Evolutionary conservation across 2,888 invertebrate species (phyloP).

Genomic region (Palloptera scutellata): DNA sequence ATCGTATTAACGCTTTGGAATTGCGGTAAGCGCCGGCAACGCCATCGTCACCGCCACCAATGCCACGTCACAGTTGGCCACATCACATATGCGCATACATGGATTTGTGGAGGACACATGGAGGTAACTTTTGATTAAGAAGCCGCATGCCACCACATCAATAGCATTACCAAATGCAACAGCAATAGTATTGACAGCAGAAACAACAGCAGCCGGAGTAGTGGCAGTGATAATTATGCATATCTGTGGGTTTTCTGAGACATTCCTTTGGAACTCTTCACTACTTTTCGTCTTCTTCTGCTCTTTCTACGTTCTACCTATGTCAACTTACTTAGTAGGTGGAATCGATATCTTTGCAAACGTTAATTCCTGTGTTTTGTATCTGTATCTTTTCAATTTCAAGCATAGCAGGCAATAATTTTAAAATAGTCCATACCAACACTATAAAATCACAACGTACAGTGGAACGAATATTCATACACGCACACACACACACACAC

Average conservation of each 20-base stretch:
- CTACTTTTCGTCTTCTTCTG: background rate
- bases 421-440: background rate
- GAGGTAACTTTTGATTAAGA: slow-evolving; percentile 35
- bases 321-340: background rate
- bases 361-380: background rate
- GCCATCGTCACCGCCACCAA: background rate
- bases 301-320: background rate
- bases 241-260: background rate
- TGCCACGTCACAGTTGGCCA: too few species aligned
- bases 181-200: background rate
- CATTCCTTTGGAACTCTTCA: background rate
- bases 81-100: slow-evolving; percentile 23
- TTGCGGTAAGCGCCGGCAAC: slow-evolving; percentile 21
- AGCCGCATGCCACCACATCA: slow-evolving; percentile 17
- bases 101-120: slow-evolving; percentile 38
- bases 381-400: too few species aligned
- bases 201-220: background rate
- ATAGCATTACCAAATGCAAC: background rate
- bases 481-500: background rate
- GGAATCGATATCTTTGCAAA: slow-evolving; percentile 1
- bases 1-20: slow-evolving; percentile 52
- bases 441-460: background rate
- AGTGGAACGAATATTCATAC: background rate
- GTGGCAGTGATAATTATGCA: background rate
- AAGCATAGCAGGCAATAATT: background rate